Evolutionary conservation across 2,888 invertebrate genomes (phyloP).

Genomic region (Ditula angustiorana): DNA sequence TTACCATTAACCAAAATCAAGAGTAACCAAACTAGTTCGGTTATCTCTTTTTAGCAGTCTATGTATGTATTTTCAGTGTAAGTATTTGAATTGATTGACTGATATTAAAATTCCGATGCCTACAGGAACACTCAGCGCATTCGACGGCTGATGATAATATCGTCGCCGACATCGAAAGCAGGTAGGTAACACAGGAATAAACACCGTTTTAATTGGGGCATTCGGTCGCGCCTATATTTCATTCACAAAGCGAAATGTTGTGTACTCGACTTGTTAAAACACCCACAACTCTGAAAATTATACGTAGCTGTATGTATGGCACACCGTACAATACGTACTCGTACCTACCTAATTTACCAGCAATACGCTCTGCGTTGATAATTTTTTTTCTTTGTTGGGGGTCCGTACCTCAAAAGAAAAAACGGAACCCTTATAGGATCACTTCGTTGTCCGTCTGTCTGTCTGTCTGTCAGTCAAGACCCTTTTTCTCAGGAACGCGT

Average conservation of each 20-base stretch:
- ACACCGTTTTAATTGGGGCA: conserved; percentile 33
- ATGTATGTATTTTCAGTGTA: too few species aligned
- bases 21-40: too few species aligned
- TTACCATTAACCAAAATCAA: too few species aligned
- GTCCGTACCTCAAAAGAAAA: too few species aligned
- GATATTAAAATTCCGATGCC: background rate
- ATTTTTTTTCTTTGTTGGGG: too few species aligned
- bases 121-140: conserved; percentile 58
- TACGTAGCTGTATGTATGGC: background rate
- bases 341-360: too few species aligned
- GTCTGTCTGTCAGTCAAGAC: too few species aligned
- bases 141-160: conserved; percentile 53
- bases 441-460: too few species aligned
- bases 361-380: too few species aligned
- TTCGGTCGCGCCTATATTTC: conserved; percentile 27
- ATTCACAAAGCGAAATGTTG: conserved; percentile 34
- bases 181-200: conserved; percentile 44
- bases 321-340: background rate
- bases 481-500: too few species aligned
- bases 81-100: background rate
- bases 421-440: too few species aligned
- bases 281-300: conserved; percentile 20
- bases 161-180: conserved; percentile 48
- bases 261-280: conserved; percentile 33
- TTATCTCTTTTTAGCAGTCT: too few species aligned